These are phyloP conservation scores for Arrhamphus sclerolepis DNA, from an alignment of 2,797 vertebrate species.

Conservation along the genomic window DNA sequence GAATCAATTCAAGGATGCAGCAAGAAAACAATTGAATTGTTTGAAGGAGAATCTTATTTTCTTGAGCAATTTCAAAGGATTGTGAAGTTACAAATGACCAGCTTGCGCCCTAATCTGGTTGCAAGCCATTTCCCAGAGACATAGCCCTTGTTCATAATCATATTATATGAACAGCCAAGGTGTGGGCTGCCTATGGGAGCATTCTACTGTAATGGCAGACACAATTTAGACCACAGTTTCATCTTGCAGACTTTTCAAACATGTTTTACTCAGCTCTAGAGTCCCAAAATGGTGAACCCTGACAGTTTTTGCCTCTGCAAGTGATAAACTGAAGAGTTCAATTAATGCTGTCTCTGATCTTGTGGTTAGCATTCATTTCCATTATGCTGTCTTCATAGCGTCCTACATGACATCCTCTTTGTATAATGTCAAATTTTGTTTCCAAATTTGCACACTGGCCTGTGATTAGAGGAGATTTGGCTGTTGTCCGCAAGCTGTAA, in stretches of 20 bases:
- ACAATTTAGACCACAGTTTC: slow-evolving; percentile 3
- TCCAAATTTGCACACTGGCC: slow-evolving; percentile 47
- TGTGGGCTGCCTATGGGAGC: slow-evolving; percentile 34
- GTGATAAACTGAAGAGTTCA: slow-evolving; percentile 33
- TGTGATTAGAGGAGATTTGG: slow-evolving; percentile 60
- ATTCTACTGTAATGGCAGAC: slow-evolving; percentile 48
- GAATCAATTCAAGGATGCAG: slow-evolving; percentile 67
- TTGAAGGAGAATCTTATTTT: slow-evolving; percentile 72
- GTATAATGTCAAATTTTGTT: slow-evolving; percentile 15
- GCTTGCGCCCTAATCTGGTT: slow-evolving; percentile 53
- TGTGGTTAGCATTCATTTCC: not conserved
- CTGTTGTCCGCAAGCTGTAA: slow-evolving; percentile 45
- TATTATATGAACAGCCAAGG: slow-evolving; percentile 40
- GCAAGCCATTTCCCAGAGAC: slow-evolving; percentile 45
- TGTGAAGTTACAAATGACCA: slow-evolving; percentile 56
- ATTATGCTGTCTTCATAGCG: slow-evolving; percentile 32
- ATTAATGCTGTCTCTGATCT: slow-evolving; percentile 31
- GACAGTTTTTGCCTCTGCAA: slow-evolving; percentile 10
- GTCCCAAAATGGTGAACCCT: not conserved
- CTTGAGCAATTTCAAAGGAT: slow-evolving; percentile 43
- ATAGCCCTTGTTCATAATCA: slow-evolving; percentile 37
- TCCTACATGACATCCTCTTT: slow-evolving; percentile 40
- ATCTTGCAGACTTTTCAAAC: slow-evolving; percentile 8
- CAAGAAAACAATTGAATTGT: slow-evolving; percentile 73
- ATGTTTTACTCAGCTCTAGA: not conserved